A percentile compares a stretch with the other conserved stretches of the same genome.
Evolutionary conservation across 2,888 invertebrate species (phyloP).

Genomic region (Agrilus biguttatus): DNA sequence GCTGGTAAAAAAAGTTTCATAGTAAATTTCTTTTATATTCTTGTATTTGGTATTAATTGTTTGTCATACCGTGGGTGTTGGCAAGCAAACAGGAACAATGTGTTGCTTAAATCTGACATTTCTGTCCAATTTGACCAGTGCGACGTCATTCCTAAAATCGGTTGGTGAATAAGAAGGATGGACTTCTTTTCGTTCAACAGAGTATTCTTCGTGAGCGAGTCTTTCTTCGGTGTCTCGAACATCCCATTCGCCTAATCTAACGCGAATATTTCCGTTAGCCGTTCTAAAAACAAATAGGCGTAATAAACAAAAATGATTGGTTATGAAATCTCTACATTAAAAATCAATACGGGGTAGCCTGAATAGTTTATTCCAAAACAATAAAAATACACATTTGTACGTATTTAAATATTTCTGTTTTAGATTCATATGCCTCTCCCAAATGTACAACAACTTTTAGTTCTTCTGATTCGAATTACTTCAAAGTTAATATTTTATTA

Average conservation of each 20-base stretch:
- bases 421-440: too few relatives aligned
- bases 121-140: conserved; percentile 64
- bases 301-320: neutral
- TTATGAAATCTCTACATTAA: too few relatives aligned
- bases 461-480: too few relatives aligned
- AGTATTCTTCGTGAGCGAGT: conserved; percentile 73
- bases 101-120: conserved; percentile 82
- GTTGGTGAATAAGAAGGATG: conserved; percentile 83
- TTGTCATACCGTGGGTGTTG: conserved; percentile 47
- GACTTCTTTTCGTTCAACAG: conserved; percentile 79
- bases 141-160: conserved; percentile 84
- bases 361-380: too few relatives aligned
- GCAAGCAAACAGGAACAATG: conserved; percentile 83
- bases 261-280: conserved; percentile 74
- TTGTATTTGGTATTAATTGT: too few relatives aligned
- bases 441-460: too few relatives aligned
- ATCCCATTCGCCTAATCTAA: conserved; percentile 87
- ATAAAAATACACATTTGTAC: too few relatives aligned
- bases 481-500: too few relatives aligned
- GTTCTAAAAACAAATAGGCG: conserved; percentile 43
- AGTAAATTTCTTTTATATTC: too few relatives aligned
- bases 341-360: too few relatives aligned
- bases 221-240: conserved; percentile 73
- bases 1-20: too few relatives aligned
- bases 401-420: too few relatives aligned